Percentiles rank a stretch among this genome's conserved stretches.
Conservation (phyloP, 2,113 vertebrate genomes). For the Chaenogobius annularis region DNA sequence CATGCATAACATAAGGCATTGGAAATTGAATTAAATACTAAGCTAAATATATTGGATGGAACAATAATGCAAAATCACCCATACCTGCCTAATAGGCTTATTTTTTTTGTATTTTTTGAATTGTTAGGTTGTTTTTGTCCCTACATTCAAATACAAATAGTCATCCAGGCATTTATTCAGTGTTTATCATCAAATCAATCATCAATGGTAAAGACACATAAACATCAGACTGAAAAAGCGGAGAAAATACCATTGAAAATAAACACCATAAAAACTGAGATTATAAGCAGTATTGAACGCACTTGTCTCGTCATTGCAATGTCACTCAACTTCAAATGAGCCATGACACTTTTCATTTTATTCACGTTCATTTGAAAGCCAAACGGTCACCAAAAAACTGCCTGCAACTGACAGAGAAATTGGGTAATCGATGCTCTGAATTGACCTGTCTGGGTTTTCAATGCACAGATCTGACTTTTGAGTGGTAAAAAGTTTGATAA, state of each 20-base stretch:
- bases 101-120: no score
- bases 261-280: no score
- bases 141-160: neutral
- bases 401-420: neutral
- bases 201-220: neutral
- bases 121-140: neutral
- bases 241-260: no score
- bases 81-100: no score
- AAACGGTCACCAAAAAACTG: neutral
- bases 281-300: neutral
- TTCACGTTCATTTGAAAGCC: neutral
- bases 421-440: constrained; percentile 1
- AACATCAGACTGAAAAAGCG: no score
- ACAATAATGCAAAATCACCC: no score
- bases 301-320: neutral
- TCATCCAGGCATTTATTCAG: neutral
- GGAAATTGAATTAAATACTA: no score
- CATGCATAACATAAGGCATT: no score
- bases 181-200: no score
- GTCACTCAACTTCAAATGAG: neutral
- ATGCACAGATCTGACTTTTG: neutral
- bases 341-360: neutral
- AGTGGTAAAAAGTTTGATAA: constrained; percentile 1
- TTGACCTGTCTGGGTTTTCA: neutral
- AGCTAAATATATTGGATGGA: no score